Base-by-base conservation (phyloP, 92 coral and sea anemone species). In the Actinernus sp. region DNA sequence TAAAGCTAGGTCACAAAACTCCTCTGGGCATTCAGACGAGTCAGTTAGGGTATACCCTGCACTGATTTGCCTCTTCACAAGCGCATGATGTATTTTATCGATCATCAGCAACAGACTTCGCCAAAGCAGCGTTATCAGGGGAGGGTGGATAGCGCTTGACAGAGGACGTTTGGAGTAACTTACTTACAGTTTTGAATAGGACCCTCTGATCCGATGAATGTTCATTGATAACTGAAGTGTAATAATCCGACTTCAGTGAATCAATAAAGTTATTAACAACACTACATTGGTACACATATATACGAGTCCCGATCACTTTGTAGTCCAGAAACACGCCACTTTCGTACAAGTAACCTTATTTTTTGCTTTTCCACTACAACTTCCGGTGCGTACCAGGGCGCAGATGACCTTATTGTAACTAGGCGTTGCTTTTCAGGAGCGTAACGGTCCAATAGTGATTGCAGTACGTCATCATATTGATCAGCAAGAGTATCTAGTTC, bases 371-470 rank as follows among this genome's bases (percentile, higher is more conserved):
- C 82, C 3, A 28, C 51, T 34, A 44, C 54, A 21, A 73, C 71
- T 13, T 62, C 63, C 9, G n/a, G 48, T 7, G 68, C n/a, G n/a
- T n/a, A n/a, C n/a, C n/a, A n/a, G n/a, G n/a, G n/a, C n/a, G n/a
- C n/a, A n/a, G n/a, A n/a, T 36, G 75, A 74, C 26, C 74, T 29
- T 6, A 65, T 58, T 4, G 63, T 64, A 11, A 76, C 67, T 18
- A 49, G 20, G 21, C 75, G 59, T 24, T 67, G 54, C 55, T 40
- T 65, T 17, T 37, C 26, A 27, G 61, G 74, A 13, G 83, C 83
- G 32, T 76, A 74, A 14, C 33, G n/a, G 49, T 76, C 67, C 37
- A 76, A 17, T 49, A 77, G 2, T 10, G 76, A 36, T 56, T 61
- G 51, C 46, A 77, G 46, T n/a, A n/a, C n/a, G n/a, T n/a, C n/a